These are phyloP conservation scores for Bryconaethiops microstoma DNA, from an alignment of 2,797 vertebrate species.

Conservation along the genomic window DNA sequence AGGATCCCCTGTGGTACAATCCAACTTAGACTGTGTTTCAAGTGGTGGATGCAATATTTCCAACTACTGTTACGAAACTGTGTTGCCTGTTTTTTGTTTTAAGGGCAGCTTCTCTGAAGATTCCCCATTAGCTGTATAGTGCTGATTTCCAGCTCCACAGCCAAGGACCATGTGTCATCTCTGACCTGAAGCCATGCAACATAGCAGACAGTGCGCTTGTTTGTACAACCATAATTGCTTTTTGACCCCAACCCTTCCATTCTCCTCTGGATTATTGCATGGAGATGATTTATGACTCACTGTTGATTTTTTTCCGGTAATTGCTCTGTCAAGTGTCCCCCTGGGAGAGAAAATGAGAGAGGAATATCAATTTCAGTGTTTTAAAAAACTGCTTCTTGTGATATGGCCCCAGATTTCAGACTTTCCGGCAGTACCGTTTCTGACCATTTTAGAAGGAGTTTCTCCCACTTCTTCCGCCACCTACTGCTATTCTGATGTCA, in stretches of 20 bases:
- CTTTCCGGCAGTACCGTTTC: not conserved
- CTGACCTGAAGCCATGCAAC: conserved; percentile 15
- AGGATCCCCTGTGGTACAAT: not conserved
- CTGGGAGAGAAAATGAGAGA: conserved; percentile 23
- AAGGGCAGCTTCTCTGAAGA: not conserved
- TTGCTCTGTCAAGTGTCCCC: conserved; percentile 26
- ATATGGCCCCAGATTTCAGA: not conserved
- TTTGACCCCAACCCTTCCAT: conserved; percentile 19
- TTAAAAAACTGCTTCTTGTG: conserved; percentile 15
- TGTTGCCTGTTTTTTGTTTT: not conserved
- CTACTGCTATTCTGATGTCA: not conserved
- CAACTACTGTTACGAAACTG: not conserved
- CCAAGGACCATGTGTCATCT: not conserved
- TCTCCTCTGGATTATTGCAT: conserved; percentile 19
- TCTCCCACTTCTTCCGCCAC: not conserved
- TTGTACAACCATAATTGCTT: conserved; percentile 31
- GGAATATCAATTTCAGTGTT: conserved; percentile 19
- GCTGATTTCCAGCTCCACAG: not conserved
- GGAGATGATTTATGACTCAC: conserved; percentile 38
- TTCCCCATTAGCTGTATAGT: not conserved
- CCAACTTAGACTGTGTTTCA: not conserved
- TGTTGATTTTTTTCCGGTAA: conserved; percentile 37
- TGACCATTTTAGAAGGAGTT: not conserved
- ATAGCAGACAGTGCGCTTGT: conserved; percentile 13
- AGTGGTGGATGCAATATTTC: not conserved